These are phyloP conservation scores for Elaphurus davidianus DNA, from an alignment of 2,113 vertebrate genomes.

Conservation along the genomic window DNA sequence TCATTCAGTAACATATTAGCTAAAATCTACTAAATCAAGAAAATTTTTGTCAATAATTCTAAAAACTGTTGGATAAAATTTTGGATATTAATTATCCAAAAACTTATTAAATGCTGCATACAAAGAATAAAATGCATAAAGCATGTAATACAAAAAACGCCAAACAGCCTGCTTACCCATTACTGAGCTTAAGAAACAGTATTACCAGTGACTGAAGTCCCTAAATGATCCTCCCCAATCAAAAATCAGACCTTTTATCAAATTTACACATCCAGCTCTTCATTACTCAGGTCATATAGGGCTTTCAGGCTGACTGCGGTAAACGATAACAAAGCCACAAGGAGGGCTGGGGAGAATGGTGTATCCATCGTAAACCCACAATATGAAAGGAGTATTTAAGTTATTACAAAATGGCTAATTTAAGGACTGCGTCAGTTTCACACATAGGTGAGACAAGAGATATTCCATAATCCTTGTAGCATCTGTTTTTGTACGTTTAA, in stretches of 20 bases:
- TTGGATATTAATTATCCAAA: background rate
- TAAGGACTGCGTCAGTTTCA: background rate
- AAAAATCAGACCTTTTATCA: background rate
- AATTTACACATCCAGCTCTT: background rate
- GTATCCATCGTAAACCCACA: background rate
- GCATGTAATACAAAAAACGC: background rate
- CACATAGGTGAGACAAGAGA: background rate
- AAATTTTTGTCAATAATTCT: background rate
- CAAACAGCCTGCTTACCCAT: background rate
- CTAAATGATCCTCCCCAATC: background rate
- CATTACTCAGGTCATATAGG: background rate
- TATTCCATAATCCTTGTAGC: background rate
- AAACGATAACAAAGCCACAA: background rate
- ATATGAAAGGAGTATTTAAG: background rate
- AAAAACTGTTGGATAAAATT: background rate
- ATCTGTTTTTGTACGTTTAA: background rate
- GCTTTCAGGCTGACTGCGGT: background rate
- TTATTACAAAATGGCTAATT: background rate
- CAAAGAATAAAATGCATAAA: background rate
- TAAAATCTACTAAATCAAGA: background rate
- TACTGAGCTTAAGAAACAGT: background rate
- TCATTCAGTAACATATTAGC: conserved; percentile 36
- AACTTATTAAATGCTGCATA: background rate
- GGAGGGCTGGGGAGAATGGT: background rate
- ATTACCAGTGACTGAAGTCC: background rate